Evolutionary conservation across 2,113 vertebrate species (phyloP).

Genomic region (Neotoma lepida): DNA sequence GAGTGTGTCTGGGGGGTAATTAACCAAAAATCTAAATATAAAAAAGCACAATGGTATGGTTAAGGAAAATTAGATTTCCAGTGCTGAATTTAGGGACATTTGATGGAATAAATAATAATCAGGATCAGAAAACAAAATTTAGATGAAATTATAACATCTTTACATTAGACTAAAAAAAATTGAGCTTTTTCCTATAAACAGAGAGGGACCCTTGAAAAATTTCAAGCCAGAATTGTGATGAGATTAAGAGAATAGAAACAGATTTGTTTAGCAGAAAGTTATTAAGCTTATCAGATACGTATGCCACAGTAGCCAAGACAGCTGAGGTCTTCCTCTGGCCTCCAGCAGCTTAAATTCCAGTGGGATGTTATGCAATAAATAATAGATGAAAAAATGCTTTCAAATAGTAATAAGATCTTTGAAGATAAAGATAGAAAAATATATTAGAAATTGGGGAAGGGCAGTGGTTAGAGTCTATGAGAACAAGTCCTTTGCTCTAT

Average conservation of each 20-base stretch:
- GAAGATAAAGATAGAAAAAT: constrained; percentile 27
- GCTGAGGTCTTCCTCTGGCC: background rate
- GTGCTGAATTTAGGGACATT: background rate
- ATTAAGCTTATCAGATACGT: background rate
- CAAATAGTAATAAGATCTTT: background rate
- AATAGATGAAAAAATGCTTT: constrained; percentile 34
- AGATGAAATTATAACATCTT: constrained; percentile 33
- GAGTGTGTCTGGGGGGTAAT: background rate
- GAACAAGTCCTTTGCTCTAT: background rate
- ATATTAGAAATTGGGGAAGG: background rate
- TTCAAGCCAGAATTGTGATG: background rate
- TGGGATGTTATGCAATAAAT: background rate
- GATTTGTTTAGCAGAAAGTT: background rate
- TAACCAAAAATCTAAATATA: background rate
- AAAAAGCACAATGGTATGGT: background rate
- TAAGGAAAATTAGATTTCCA: background rate
- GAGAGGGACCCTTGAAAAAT: background rate
- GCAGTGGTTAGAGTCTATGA: background rate
- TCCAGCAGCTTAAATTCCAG: background rate
- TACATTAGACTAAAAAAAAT: constrained; percentile 31
- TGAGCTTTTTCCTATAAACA: constrained; percentile 22
- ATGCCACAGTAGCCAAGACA: background rate
- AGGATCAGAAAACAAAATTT: constrained; percentile 20
- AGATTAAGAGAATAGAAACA: constrained; percentile 36
- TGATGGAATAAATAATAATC: background rate